Conservation (phyloP, 2,888 invertebrate species). For the Andrena bicolor region DNA sequence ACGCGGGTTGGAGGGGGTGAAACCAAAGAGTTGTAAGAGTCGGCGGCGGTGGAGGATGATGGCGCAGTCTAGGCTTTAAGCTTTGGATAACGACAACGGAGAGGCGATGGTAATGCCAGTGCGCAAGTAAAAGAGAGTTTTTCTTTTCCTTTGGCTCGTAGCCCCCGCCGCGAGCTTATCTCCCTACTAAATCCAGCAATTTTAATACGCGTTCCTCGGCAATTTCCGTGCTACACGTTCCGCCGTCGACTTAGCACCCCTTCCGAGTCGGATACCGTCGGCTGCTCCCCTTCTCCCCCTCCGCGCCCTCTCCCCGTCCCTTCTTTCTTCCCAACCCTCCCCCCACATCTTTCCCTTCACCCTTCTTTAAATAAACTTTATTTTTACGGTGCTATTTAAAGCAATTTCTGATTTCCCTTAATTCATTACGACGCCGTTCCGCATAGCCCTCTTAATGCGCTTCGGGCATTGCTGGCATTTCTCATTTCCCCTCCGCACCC, state of each 20-base stretch:
- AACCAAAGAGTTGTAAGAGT: conserved; percentile 46
- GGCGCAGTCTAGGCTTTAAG: conserved; percentile 69
- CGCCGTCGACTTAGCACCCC: conserved; percentile 77
- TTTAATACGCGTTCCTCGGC: conserved; percentile 87
- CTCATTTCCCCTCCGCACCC: conserved; percentile 59
- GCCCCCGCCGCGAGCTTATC: conserved; percentile 85
- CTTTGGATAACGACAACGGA: conserved; percentile 80
- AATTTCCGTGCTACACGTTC: conserved; percentile 84
- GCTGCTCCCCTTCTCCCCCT: conserved; percentile 47
- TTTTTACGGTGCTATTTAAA: conserved; percentile 84
- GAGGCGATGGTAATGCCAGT: conserved; percentile 79
- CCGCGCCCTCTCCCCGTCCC: conserved; percentile 30
- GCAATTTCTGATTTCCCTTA: conserved; percentile 84
- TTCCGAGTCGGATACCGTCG: conserved; percentile 55
- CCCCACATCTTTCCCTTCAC: conserved; percentile 58
- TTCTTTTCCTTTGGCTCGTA: conserved; percentile 78
- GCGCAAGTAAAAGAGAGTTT: conserved; percentile 81
- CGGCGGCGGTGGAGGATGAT: conserved; percentile 63
- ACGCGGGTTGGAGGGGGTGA: conserved; percentile 68
- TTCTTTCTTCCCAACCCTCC: conserved; percentile 42
- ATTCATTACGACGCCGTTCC: conserved; percentile 83
- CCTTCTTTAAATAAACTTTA: conserved; percentile 80
- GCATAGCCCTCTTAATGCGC: conserved; percentile 80
- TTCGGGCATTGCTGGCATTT: conserved; percentile 70
- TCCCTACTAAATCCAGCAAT: conserved; percentile 87